Conservation (phyloP, 2,113 vertebrate genomes). For the Leptocoma aspasia region DNA sequence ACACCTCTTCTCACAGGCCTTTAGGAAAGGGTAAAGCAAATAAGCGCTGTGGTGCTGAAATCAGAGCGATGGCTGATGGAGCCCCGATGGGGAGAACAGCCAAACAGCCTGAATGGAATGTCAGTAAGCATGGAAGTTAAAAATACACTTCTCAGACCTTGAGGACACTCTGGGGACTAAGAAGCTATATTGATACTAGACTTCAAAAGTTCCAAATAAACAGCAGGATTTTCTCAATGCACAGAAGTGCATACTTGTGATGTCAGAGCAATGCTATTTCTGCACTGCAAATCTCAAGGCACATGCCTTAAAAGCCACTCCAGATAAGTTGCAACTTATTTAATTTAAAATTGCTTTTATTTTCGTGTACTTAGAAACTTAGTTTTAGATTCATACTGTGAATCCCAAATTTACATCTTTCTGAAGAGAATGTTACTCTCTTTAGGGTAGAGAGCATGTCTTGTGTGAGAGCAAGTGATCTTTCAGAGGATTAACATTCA, state of each 20-base stretch:
- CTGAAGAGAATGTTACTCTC: not conserved
- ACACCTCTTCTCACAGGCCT: not conserved
- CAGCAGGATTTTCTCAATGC: slow-evolving; percentile 41
- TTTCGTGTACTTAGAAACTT: not conserved
- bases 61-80: not conserved
- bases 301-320: not conserved
- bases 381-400: not conserved
- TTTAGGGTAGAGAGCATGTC: not conserved
- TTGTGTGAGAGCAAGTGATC: not conserved
- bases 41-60: not conserved
- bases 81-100: not conserved
- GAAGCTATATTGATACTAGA: slow-evolving; percentile 57
- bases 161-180: slow-evolving; percentile 48
- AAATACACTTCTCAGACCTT: slow-evolving; percentile 48
- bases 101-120: slow-evolving; percentile 32
- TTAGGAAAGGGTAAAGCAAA: slow-evolving; percentile 25
- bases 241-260: slow-evolving; percentile 29
- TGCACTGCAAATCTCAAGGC: not conserved
- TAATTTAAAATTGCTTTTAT: not conserved
- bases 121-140: slow-evolving; percentile 41
- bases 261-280: slow-evolving; percentile 43
- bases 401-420: not conserved
- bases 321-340: not conserved
- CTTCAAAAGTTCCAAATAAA: slow-evolving; percentile 62
- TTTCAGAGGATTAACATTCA: not conserved